A percentile compares a stretch with the other conserved stretches of the same genome.
phyloP scores from a whole-genome alignment of 2,888 invertebrate species.

The Drosophila melanosoma region DNA sequence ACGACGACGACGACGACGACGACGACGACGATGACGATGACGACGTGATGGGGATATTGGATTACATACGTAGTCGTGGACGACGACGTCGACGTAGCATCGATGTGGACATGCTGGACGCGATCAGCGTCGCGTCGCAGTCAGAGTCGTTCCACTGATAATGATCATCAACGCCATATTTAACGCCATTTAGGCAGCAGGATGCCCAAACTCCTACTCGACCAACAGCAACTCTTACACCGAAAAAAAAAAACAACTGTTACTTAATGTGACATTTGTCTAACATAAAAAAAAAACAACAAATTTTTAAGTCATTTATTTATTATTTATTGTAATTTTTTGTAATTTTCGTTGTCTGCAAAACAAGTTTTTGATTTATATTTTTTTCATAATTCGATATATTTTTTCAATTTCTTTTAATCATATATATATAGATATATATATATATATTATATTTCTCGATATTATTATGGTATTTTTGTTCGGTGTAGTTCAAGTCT shows the following conservation, averaged over 20 bases:
- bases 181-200: slow-evolving; percentile 76
- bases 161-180: slow-evolving; percentile 78
- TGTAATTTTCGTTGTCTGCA: neutral
- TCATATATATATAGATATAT: neutral
- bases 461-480: neutral
- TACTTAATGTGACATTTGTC: neutral
- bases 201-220: slow-evolving; percentile 43
- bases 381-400: neutral
- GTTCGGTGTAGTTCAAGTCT: slow-evolving; percentile 3
- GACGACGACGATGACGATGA: slow-evolving; percentile 27
- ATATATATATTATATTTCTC: neutral
- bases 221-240: slow-evolving; percentile 16
- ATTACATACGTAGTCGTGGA: slow-evolving; percentile 56
- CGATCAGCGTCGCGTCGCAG: slow-evolving; percentile 22
- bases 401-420: neutral
- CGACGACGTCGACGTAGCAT: slow-evolving; percentile 10
- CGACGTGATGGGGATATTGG: slow-evolving; percentile 74
- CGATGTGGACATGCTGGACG: slow-evolving; percentile 25
- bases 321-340: neutral
- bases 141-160: slow-evolving; percentile 57
- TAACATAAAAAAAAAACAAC: neutral
- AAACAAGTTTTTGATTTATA: neutral
- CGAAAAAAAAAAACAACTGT: neutral
- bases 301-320: neutral
- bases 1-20: slow-evolving; percentile 49